Conservation (phyloP, 2,797 vertebrate species). For the Otolemur crassicaudatus region DNA sequence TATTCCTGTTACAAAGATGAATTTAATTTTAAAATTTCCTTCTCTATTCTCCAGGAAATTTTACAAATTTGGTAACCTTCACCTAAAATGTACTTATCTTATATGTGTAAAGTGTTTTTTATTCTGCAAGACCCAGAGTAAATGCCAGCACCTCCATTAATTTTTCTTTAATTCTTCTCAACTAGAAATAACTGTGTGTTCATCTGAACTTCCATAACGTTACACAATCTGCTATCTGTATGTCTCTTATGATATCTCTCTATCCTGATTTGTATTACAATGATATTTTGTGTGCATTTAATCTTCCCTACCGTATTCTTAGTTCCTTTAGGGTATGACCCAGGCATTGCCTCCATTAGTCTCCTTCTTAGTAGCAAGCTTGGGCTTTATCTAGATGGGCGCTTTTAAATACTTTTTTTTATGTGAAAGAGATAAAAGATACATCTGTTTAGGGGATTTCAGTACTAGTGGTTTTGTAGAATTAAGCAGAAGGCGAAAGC, state of each 20-base stretch:
- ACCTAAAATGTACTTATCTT: background rate
- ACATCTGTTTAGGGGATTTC: background rate
- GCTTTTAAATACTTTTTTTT: background rate
- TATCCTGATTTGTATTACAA: constrained; percentile 46
- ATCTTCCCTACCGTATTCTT: background rate
- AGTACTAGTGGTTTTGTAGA: background rate
- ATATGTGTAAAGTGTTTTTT: background rate
- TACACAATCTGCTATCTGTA: background rate
- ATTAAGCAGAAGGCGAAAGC: background rate
- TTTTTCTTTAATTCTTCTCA: constrained; percentile 52
- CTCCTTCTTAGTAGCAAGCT: background rate
- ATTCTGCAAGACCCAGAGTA: background rate
- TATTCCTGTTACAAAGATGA: background rate
- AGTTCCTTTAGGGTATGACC: constrained; percentile 1
- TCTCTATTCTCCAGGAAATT: background rate
- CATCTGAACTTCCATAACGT: background rate
- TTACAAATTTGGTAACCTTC: constrained; percentile 21
- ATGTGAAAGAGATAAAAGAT: background rate
- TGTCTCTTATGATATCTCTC: background rate
- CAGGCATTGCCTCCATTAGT: background rate
- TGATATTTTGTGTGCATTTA: constrained; percentile 52
- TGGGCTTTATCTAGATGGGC: background rate
- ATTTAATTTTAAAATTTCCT: background rate
- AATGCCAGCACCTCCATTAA: background rate
- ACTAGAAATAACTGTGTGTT: constrained; percentile 27